Evolutionary conservation across 2,113 vertebrate genomes (phyloP), one percentile per base, ranked within the genome.

Genomic region (Hystrix brachyura): DNA sequence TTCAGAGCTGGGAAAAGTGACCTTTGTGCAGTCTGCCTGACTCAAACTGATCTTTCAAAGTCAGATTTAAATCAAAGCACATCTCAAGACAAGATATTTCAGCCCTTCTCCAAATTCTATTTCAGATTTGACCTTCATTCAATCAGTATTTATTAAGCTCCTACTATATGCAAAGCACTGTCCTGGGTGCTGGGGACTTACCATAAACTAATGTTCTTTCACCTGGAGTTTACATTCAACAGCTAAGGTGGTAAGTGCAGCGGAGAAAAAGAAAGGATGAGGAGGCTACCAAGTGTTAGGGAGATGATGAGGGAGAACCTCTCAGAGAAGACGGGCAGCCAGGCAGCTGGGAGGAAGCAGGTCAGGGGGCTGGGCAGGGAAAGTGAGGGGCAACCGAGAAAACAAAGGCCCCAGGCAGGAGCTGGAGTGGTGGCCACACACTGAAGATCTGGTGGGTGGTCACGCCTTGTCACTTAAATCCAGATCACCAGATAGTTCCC

Each of bases 371-470:
- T 21, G n/a, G 65, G n/a, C 25, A 32, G 57, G 15, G 43, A 5
- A 34, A 27, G 34, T 0, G 7, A 51, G 21, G 7, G 38, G 38
- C 10, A 34, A 2, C 0, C 1, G 0, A 38, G 4, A 46, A 10
- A 34, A 2, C 59, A 67, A 82, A 87, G 43, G 34, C 13, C 7
- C 18, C 25, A 59, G 48, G 67, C 7, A 8, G 57, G 62, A n/a
- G 59, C 6, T n/a, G 1, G 25, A 43, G 13, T 62, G 34, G 6
- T 46, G 46, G 19, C 19, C 46, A 79, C 76, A 79, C 34, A 55
- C 27, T 11, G 6, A 32, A 71, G 81, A 80, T 15, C 43, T 76
- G 74, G 74, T 53, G 38, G 6, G 13, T 13, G 2, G 27, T 29
- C 71, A 32, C 4, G 48, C 6, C 38, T 53, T 18, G 6, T 64